Evolutionary conservation across 92 coral and sea anemone genomes (phyloP).

Genomic region (Anthopleura xanthogrammica): DNA sequence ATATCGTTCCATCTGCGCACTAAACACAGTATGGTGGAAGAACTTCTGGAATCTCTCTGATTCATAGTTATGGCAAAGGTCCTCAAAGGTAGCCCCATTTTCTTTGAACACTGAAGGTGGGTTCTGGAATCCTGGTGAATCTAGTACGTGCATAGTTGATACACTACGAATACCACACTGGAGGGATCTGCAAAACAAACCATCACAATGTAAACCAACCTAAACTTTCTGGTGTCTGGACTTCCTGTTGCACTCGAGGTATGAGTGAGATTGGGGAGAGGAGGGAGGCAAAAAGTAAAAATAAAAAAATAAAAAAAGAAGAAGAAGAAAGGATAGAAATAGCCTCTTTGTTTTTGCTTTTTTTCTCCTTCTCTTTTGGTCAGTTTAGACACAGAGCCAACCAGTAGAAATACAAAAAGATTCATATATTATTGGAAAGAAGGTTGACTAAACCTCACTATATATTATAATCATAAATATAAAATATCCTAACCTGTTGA

Average conservation of each 20-base stretch:
- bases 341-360: too few relatives aligned
- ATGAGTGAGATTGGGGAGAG: too few relatives aligned
- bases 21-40: constrained; percentile 95
- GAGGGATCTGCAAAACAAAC: constrained; percentile 51
- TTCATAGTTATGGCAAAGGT: constrained; percentile 92
- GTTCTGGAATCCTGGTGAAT: constrained; percentile 95
- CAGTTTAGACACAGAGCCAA: background rate
- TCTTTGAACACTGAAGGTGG: constrained; percentile 60
- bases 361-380: background rate
- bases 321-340: too few relatives aligned
- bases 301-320: too few relatives aligned
- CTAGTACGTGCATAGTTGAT: constrained; percentile 86
- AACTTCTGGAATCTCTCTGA: constrained; percentile 94
- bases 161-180: constrained; percentile 85
- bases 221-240: too few relatives aligned
- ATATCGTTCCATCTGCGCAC: constrained; percentile 89
- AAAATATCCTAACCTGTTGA: constrained; percentile 66
- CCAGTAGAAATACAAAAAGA: background rate
- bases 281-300: too few relatives aligned
- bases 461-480: background rate
- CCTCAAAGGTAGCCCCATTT: constrained; percentile 82
- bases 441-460: background rate
- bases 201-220: too few relatives aligned
- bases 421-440: too few relatives aligned
- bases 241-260: too few relatives aligned